These are phyloP conservation scores for Leptopilina drosophilae DNA, from an alignment of 2,888 invertebrate genomes.

Conservation along the genomic window DNA sequence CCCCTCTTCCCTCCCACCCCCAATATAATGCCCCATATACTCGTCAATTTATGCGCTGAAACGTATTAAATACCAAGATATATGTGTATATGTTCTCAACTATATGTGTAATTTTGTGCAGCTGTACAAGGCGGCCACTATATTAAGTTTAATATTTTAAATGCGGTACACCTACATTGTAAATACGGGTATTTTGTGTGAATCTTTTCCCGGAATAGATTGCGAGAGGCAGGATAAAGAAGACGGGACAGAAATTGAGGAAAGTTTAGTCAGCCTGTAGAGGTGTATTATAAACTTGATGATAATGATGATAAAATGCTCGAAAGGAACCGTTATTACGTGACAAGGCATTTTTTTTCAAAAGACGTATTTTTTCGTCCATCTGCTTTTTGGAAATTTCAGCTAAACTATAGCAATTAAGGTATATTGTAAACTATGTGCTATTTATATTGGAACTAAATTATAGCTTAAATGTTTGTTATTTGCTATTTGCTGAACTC, in stretches of 20 bases:
- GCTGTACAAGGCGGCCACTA: constrained; percentile 57
- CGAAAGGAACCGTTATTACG: not conserved
- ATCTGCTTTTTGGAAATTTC: too few species aligned
- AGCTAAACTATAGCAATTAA: too few species aligned
- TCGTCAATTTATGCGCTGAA: constrained; percentile 75
- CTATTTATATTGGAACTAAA: too few species aligned
- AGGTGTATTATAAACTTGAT: not conserved
- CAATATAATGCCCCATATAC: constrained; percentile 72
- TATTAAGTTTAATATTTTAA: constrained; percentile 73
- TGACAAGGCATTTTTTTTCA: not conserved
- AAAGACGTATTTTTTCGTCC: too few species aligned
- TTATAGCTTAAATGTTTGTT: too few species aligned
- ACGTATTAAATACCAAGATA: constrained; percentile 73
- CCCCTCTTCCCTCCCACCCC: constrained; percentile 62
- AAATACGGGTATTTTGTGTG: constrained; percentile 59
- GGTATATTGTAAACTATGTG: too few species aligned
- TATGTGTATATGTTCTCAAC: constrained; percentile 54
- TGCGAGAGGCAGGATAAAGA: constrained; percentile 22
- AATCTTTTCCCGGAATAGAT: constrained; percentile 43
- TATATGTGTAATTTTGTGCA: constrained; percentile 51
- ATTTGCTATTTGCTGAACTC: too few species aligned
- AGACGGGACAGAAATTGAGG: not conserved
- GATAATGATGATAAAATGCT: not conserved
- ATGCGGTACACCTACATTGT: constrained; percentile 73
- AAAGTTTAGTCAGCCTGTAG: not conserved